Percentiles rank a stretch among this genome's conserved stretches.
Evolutionary conservation across 2,888 invertebrate genomes (phyloP).

Genomic region (Agrenia bidenticulata): DNA sequence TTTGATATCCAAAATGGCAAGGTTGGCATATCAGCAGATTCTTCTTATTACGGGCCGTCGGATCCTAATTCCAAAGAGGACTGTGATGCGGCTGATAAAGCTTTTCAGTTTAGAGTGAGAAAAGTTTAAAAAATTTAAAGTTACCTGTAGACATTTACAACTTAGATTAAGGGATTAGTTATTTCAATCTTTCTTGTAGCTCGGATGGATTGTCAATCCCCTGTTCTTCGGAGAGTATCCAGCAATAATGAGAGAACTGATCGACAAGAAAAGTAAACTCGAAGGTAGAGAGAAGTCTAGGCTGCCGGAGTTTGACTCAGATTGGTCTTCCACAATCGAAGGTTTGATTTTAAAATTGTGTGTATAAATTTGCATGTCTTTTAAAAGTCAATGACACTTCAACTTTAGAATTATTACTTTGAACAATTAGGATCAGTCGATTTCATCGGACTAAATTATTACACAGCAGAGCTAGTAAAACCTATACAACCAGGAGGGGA

Average conservation of each 20-base stretch:
- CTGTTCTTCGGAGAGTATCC: constrained; percentile 52
- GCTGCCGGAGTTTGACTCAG: constrained; percentile 33
- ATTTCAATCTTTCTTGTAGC: constrained; percentile 46
- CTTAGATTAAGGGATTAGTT: neutral
- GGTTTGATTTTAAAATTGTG: constrained; percentile 23
- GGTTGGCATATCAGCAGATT: constrained; percentile 52
- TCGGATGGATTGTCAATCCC: constrained; percentile 57
- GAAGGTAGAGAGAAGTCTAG: constrained; percentile 33
- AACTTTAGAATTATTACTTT: no score
- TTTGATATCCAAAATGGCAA: constrained; percentile 52
- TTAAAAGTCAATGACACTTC: neutral
- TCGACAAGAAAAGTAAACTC: constrained; percentile 29
- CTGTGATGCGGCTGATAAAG: constrained; percentile 49
- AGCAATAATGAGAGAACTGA: constrained; percentile 33
- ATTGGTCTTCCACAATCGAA: constrained; percentile 43
- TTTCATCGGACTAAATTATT: constrained; percentile 51
- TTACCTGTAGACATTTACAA: neutral
- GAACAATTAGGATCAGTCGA: constrained; percentile 46
- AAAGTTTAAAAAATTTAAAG: constrained; percentile 2
- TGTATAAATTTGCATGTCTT: neutral
- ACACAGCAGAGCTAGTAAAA: constrained; percentile 21
- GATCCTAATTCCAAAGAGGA: constrained; percentile 42
- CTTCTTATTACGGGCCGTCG: constrained; percentile 48
- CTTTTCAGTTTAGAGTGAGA: constrained; percentile 48
- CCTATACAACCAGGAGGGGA: neutral